These are phyloP conservation scores for Hyles euphorbiae DNA, from an alignment of 1,140 invertebrate genomes.

Conservation along the genomic window DNA sequence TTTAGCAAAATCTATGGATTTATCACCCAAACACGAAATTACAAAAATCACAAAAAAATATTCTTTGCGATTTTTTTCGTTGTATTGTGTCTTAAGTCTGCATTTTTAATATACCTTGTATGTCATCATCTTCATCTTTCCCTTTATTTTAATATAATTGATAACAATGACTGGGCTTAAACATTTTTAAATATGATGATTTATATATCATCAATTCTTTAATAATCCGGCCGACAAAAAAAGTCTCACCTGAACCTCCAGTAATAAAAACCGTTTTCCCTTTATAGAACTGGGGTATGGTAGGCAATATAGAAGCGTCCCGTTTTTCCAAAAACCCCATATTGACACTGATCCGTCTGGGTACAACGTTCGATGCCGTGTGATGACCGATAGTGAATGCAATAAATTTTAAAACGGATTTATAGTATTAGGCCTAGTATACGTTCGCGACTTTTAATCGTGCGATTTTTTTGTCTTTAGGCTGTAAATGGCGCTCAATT, in stretches of 20 bases:
- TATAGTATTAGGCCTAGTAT: too few species aligned
- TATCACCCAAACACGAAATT: too few species aligned
- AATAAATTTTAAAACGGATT: too few species aligned
- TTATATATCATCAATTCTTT: background rate
- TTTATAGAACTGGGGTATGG: slow-evolving; percentile 54
- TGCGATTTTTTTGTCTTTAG: too few species aligned
- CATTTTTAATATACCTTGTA: background rate
- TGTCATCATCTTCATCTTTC: background rate
- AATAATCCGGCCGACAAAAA: slow-evolving; percentile 10
- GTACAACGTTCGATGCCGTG: too few species aligned
- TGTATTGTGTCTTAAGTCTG: background rate
- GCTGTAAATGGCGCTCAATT: too few species aligned
- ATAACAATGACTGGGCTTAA: background rate
- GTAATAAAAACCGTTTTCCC: slow-evolving; percentile 66
- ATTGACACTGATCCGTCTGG: background rate
- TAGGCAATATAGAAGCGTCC: slow-evolving; percentile 29
- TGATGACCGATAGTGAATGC: too few species aligned
- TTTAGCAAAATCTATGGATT: too few species aligned
- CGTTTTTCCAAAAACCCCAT: slow-evolving; percentile 52
- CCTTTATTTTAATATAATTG: background rate
- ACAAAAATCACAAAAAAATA: background rate
- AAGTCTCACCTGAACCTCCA: slow-evolving; percentile 48
- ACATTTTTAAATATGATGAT: background rate
- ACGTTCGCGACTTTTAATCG: too few species aligned
- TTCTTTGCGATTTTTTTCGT: background rate